A percentile compares a stretch with the other conserved stretches of the same genome.
These are phyloP conservation scores for Microtus ochrogaster DNA, from an alignment of 2,113 vertebrate species.

Conservation along the genomic window DNA sequence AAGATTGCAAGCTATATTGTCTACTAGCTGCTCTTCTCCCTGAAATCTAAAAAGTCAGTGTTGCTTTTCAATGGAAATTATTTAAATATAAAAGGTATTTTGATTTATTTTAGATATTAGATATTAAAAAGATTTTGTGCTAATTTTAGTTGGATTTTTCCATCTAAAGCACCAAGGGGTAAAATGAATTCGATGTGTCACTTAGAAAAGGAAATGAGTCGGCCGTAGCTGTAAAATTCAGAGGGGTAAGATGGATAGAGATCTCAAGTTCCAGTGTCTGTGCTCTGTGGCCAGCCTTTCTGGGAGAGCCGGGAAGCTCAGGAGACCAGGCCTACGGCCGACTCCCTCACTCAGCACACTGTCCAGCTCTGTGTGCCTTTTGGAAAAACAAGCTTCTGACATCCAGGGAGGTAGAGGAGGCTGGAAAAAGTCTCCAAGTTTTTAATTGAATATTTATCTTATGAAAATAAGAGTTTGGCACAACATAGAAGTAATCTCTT, in stretches of 20 bases:
- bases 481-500: slow-evolving; percentile 69
- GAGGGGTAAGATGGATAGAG: slow-evolving; percentile 72
- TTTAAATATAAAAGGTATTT: slow-evolving; percentile 55
- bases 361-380: slow-evolving; percentile 74
- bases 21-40: slow-evolving; percentile 72
- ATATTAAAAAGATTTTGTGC: slow-evolving; percentile 16
- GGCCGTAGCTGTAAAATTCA: not conserved
- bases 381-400: slow-evolving; percentile 75
- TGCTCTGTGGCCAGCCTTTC: not conserved
- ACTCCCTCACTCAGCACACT: slow-evolving; percentile 49
- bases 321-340: slow-evolving; percentile 76
- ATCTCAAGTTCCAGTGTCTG: not conserved
- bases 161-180: slow-evolving; percentile 52
- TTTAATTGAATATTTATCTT: slow-evolving; percentile 72
- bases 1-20: slow-evolving; percentile 60
- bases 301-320: slow-evolving; percentile 79
- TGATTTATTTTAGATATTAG: slow-evolving; percentile 55
- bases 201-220: slow-evolving; percentile 61
- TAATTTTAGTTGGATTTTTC: slow-evolving; percentile 32
- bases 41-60: slow-evolving; percentile 59
- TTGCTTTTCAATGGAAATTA: slow-evolving; percentile 56
- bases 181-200: slow-evolving; percentile 54
- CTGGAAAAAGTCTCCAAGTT: slow-evolving; percentile 78
- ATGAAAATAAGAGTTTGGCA: slow-evolving; percentile 78
- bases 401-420: slow-evolving; percentile 69